These are phyloP conservation scores for Anguilla rostrata DNA, from an alignment of 2,113 vertebrate genomes.

Conservation along the genomic window DNA sequence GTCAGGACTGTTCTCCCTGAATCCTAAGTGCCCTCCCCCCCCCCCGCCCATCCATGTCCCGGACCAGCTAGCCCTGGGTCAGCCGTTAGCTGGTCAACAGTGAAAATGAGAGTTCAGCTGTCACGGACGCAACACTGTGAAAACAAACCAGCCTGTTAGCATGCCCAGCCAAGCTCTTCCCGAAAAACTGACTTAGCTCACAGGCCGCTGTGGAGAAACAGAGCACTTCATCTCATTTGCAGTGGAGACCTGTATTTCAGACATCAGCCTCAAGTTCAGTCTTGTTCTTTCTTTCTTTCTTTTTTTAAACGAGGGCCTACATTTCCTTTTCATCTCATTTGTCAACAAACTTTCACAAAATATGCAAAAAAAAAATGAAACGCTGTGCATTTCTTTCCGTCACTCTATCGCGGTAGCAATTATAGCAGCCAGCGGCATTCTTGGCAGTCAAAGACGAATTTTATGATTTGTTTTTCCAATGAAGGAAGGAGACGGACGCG, in stretches of 20 bases:
- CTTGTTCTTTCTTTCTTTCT: not conserved
- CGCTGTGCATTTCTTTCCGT: not conserved
- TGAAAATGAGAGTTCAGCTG: not conserved
- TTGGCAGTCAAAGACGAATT: not conserved
- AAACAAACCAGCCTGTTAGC: not conserved
- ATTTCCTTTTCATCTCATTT: not conserved
- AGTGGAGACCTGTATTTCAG: not conserved
- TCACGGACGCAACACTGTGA: not conserved
- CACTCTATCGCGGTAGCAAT: not conserved
- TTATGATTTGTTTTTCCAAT: not conserved
- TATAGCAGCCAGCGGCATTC: not conserved
- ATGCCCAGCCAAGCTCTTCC: not conserved
- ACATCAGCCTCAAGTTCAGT: not conserved
- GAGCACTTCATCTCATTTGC: not conserved
- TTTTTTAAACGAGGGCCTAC: not conserved
- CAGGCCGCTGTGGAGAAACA: not conserved
- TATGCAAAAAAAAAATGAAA: not conserved
- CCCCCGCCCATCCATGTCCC: not conserved
- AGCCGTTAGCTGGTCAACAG: not conserved
- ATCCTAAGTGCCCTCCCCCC: not conserved
- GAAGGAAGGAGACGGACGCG: not conserved
- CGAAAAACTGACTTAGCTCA: not conserved
- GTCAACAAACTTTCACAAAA: not conserved
- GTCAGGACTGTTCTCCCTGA: too few relatives aligned
- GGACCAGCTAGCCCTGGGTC: not conserved